These are phyloP conservation scores for Empidonax traillii DNA, from an alignment of 2,113 vertebrate genomes.

Conservation along the genomic window DNA sequence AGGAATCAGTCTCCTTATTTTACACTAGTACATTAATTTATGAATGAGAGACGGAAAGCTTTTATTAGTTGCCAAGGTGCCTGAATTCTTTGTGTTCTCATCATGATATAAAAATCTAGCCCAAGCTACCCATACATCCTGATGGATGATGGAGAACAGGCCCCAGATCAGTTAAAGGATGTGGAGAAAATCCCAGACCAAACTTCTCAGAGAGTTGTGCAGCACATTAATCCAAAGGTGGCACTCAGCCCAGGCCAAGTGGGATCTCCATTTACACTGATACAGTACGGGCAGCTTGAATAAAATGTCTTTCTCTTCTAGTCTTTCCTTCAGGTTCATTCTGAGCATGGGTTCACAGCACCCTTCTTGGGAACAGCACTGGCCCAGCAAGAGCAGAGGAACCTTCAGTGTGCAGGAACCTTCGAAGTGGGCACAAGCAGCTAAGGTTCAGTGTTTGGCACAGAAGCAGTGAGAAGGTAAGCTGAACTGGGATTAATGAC, in stretches of 20 bases:
- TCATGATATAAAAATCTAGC: background rate
- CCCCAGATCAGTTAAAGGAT: background rate
- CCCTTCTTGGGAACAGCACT: background rate
- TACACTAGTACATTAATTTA: background rate
- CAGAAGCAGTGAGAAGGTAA: background rate
- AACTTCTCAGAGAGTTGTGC: background rate
- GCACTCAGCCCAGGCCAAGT: background rate
- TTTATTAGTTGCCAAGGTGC: background rate
- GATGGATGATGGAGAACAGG: background rate
- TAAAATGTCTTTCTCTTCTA: background rate
- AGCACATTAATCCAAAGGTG: background rate
- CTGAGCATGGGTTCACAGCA: background rate
- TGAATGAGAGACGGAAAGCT: background rate
- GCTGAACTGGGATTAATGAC: background rate
- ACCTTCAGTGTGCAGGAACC: background rate
- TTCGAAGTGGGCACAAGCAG: background rate
- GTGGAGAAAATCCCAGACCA: background rate
- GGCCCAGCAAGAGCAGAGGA: background rate
- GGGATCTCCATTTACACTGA: background rate
- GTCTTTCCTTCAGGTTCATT: background rate
- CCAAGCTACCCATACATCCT: background rate
- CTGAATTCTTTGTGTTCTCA: background rate
- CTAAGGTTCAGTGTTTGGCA: background rate
- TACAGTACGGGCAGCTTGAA: background rate
- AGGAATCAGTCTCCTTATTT: background rate